Percentiles rank a stretch among this genome's conserved stretches.
These are phyloP conservation scores for Netelia inedita DNA, from an alignment of 2,888 invertebrate genomes.

Conservation along the genomic window DNA sequence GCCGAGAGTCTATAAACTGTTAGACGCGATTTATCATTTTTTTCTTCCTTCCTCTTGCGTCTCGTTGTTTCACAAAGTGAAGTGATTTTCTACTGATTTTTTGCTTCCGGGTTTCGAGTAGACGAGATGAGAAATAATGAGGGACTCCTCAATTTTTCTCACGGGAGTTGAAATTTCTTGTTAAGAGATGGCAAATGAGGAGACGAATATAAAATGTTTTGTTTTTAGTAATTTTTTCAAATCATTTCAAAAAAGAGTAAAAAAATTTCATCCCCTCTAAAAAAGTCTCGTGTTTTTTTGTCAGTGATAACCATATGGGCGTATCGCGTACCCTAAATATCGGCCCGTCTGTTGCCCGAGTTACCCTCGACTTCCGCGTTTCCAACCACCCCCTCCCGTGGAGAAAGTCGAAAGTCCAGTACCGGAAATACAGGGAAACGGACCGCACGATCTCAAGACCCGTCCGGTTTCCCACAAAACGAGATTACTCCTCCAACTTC, in stretches of 20 bases:
- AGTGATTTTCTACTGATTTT: constrained; percentile 26
- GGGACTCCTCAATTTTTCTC: background rate
- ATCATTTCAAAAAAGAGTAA: background rate
- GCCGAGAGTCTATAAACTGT: constrained; percentile 21
- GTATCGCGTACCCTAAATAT: constrained; percentile 75
- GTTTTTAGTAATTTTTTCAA: background rate
- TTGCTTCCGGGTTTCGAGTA: background rate
- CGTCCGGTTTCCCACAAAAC: constrained; percentile 77
- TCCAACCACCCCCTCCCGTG: constrained; percentile 64
- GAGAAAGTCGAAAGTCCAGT: constrained; percentile 37
- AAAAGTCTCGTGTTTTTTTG: constrained; percentile 7
- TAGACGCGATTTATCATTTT: background rate
- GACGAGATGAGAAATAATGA: background rate
- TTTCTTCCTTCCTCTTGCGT: background rate
- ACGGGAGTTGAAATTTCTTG: background rate
- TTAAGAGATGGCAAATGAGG: background rate
- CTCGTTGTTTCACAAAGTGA: background rate
- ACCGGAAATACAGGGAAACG: constrained; percentile 58
- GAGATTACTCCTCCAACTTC: constrained; percentile 76
- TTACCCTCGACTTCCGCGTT: constrained; percentile 74
- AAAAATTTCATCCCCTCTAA: background rate
- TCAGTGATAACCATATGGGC: background rate
- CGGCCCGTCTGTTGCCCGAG: constrained; percentile 74
- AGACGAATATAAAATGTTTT: background rate
- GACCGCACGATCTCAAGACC: constrained; percentile 59